Base-by-base conservation (phyloP, 2,888 invertebrate genomes). In the Machimus atricapillus region DNA sequence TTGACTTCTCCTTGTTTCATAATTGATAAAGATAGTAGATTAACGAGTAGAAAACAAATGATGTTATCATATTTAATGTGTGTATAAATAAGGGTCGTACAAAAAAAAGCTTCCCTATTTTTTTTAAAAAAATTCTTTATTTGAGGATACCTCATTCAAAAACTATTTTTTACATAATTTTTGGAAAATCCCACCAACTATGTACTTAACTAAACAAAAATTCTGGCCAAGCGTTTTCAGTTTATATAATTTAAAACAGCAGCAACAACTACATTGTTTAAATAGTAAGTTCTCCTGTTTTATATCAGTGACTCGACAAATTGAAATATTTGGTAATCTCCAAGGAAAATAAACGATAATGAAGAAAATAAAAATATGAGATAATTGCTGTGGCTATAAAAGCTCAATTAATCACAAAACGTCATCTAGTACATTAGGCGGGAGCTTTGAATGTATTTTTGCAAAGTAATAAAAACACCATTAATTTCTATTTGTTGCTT, bases 341-440 rank as follows among this genome's bases (percentile, higher is more conserved):
- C 16, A 74, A 74, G 7, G 34, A 52, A 52, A 52, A 52, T 19
- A 52, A 52, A n/a, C 52, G 52, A 52, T 52, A 52, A 52, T 52
- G 7, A 52, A 52, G 52, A 52, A 52, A 52, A 52, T 52, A 83
- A 52, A 27, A 58, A 83, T 27, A 16, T 9, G 31, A 4, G 16
- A 31, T n/a, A 86, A 86, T 43, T 82, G 81, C 56, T 56, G 76
- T 73, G 31, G 81, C 31, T 37, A 16, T 34, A 79, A 19, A 86
- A 81, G 73, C 43, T 27, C 2, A 31, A 74, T 74, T 14, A 77
- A 77, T 77, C 19, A 40, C 40, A 12, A 34, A 77, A 77, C n/a
- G 40, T 77, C 66, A 66, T 66, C 66, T 66, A 66, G 23, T 66
- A 66, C 66, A 0, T 66, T 66, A 12, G 27, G 66, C 66, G 66